Evolutionary conservation across 2,888 invertebrate genomes (phyloP), one percentile per base, ranked within the genome.

Genomic region (Syrphus vitripennis): DNA sequence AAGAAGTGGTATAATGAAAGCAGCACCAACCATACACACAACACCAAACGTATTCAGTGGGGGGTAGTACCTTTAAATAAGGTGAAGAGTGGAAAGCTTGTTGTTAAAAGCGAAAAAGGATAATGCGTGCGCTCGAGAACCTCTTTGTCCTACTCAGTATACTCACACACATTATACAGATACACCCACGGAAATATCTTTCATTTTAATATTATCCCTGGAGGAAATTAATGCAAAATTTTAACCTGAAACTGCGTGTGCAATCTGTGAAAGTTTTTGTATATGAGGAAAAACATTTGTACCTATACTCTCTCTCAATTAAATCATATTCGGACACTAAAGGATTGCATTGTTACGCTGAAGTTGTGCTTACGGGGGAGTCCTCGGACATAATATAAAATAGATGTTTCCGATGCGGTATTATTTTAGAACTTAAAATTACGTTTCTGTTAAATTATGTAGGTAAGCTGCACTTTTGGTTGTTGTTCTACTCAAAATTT

Each of bases 11-110:
- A 69, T 69, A 78, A 83, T 74, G 45, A 78, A 83, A 69, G 78
- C 78, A 34, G 24, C 37, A 5, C 63, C 63, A 10, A 1, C 5
- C 31, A 0, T 31, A 31, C 9, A 9, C 9, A 31, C 5, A 1
- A 9, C 9, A 24, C 24, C 3, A 12, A 50, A 59, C 57, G 37
- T 57, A 69, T 63, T 69, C 48, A 69, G 45, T 42, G 63, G 70
- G 29, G 63, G 65, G 70, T 83, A n/a, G n/a, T n/a, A n/a, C n/a
- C n/a, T n/a, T n/a, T n/a, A 75, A 75, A 83, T 79, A 79, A 72
- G 67, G 65, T 69, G 71, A 14, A 1, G 31, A 55, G 21, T 55
- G 24, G 16, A n/a, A n/a, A 40, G 29, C 21, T 14, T 4, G 4
- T 24, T 61, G 50, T 19, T 19, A 5, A 1, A 6, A 21, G n/a